A percentile compares a stretch with the other conserved stretches of the same genome.
phyloP scores from a whole-genome alignment of 92 coral and sea anemone genomes.

The Bergia puertoricense region DNA sequence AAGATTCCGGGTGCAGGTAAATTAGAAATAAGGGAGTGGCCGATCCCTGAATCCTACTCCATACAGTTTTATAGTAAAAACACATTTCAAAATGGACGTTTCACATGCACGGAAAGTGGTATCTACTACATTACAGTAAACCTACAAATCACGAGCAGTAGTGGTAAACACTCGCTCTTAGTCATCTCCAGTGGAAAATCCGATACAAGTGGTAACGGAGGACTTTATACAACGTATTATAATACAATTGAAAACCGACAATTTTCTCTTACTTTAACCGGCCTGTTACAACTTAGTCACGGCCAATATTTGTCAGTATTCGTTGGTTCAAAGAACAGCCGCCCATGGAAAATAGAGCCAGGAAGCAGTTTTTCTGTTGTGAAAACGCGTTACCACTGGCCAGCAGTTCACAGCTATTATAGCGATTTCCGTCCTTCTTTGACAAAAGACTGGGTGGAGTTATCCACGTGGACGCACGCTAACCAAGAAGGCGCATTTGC shows the following conservation, averaged over 20 bases:
- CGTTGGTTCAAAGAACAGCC: slow-evolving; percentile 38
- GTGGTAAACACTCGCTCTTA: slow-evolving; percentile 47
- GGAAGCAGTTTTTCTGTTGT: slow-evolving; percentile 59
- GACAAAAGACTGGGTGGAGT: slow-evolving; percentile 46
- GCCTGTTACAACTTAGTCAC: slow-evolving; percentile 57
- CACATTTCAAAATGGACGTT: slow-evolving; percentile 53
- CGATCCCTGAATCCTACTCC: slow-evolving; percentile 25
- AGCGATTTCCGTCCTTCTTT: background rate
- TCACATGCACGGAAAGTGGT: slow-evolving; percentile 55
- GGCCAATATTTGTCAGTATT: slow-evolving; percentile 52
- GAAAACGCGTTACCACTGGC: slow-evolving; percentile 59
- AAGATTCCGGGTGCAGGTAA: slow-evolving; percentile 61
- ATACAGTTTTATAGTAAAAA: slow-evolving; percentile 43
- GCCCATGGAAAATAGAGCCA: slow-evolving; percentile 46
- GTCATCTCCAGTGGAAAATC: slow-evolving; percentile 61
- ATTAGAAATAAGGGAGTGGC: slow-evolving; percentile 51
- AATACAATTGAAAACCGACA: slow-evolving; percentile 36
- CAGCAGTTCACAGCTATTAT: slow-evolving; percentile 60
- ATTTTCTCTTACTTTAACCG: slow-evolving; percentile 50
- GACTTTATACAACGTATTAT: slow-evolving; percentile 50
- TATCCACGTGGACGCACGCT: slow-evolving; percentile 48
- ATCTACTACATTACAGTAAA: slow-evolving; percentile 55
- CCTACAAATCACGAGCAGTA: slow-evolving; percentile 47
- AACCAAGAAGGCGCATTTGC: slow-evolving; percentile 53
- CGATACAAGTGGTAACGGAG: slow-evolving; percentile 58